Percentiles rank a stretch among this genome's conserved stretches.
Conservation (phyloP, 2,888 invertebrate genomes). For the Leucophenga maculata region DNA sequence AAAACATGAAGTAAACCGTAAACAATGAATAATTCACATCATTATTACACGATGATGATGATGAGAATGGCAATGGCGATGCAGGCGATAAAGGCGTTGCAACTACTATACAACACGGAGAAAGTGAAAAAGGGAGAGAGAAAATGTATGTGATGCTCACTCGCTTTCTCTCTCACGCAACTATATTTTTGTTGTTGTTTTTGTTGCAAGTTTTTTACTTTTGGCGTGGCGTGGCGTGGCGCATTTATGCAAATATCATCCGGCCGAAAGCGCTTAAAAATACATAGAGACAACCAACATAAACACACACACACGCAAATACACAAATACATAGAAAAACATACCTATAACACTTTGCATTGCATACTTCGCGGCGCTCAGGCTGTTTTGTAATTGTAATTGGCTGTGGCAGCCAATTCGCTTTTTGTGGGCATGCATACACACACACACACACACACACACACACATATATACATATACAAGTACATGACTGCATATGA, state of each 20-base stretch:
- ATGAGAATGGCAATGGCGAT: too few species aligned
- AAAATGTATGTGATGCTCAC: too few species aligned
- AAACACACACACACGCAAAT: constrained; percentile 27
- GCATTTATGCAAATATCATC: constrained; percentile 27
- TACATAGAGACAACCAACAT: constrained; percentile 26
- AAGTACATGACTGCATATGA: too few species aligned
- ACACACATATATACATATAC: not conserved
- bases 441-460: not conserved
- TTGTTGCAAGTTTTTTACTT: not conserved
- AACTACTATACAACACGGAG: too few species aligned
- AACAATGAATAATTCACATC: constrained; percentile 63
- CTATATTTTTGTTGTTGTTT: not conserved
- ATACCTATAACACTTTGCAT: not conserved
- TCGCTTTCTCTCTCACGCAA: not conserved
- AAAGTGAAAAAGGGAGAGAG: too few species aligned
- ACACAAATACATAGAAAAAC: too few species aligned
- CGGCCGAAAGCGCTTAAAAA: constrained; percentile 18
- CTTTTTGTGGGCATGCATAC: constrained; percentile 18
- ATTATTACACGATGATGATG: constrained; percentile 39
- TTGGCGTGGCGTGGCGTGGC: constrained; percentile 16
- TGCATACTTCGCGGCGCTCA: not conserved
- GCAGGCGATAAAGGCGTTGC: too few species aligned
- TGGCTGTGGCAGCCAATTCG: constrained; percentile 36
- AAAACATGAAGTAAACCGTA: constrained; percentile 61
- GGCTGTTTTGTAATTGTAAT: constrained; percentile 43